These are phyloP conservation scores for Onychorhynchus coronatus DNA, from an alignment of 2,113 vertebrate genomes.

Conservation along the genomic window DNA sequence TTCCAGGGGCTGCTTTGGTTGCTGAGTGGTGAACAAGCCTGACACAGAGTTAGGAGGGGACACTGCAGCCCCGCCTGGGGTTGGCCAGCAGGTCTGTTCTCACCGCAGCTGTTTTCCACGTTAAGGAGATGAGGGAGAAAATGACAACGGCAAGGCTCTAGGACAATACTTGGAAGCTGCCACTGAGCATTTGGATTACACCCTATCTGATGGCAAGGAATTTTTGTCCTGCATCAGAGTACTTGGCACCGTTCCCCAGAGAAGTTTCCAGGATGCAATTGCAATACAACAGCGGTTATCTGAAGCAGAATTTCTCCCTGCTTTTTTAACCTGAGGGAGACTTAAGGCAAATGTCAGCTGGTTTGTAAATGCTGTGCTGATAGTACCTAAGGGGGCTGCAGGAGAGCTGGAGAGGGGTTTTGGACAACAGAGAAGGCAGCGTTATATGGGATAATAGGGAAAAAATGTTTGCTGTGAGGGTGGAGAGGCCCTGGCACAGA, in stretches of 20 bases:
- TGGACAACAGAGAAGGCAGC: not conserved
- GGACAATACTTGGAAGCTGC: constrained; percentile 35
- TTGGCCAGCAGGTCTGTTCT: not conserved
- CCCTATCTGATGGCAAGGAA: not conserved
- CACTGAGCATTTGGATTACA: not conserved
- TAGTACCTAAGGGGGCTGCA: not conserved
- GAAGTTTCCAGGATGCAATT: not conserved
- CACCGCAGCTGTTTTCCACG: not conserved
- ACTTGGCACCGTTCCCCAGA: not conserved
- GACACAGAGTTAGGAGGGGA: not conserved
- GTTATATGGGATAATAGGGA: not conserved
- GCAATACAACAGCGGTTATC: not conserved
- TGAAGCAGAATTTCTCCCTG: not conserved
- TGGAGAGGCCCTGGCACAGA: not conserved
- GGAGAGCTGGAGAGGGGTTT: not conserved
- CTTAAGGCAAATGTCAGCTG: not conserved
- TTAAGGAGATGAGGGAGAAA: not conserved
- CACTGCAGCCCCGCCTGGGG: not conserved
- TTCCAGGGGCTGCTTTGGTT: not conserved
- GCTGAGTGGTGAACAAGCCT: not conserved
- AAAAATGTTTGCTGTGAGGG: not conserved
- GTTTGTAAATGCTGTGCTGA: not conserved
- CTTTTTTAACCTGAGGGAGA: not conserved
- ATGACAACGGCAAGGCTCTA: not conserved
- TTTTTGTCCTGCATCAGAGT: not conserved